Conservation (phyloP, 2,113 vertebrate species). For the Perca fluviatilis region DNA sequence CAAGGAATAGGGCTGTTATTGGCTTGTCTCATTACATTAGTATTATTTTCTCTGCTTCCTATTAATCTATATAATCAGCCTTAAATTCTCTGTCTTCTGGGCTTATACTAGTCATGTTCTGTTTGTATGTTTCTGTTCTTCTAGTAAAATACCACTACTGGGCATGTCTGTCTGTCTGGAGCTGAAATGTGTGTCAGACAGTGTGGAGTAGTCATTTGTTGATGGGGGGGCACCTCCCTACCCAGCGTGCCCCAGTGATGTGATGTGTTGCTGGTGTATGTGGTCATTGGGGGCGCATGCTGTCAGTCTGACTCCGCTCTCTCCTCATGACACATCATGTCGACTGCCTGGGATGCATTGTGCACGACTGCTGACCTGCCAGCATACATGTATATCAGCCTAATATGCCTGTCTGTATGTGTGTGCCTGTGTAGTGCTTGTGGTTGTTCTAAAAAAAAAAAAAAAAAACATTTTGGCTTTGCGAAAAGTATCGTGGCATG, state of each 20-base stretch:
- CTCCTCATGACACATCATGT: constrained; percentile 43
- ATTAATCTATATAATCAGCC: neutral
- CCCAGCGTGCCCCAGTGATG: constrained; percentile 15
- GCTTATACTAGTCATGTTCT: constrained; percentile 12
- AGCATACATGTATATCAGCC: neutral
- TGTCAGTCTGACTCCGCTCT: constrained; percentile 58
- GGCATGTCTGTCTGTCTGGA: constrained; percentile 46
- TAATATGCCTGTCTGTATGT: neutral
- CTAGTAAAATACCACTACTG: constrained; percentile 25
- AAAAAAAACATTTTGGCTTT: neutral
- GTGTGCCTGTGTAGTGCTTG: neutral
- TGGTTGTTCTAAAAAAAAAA: neutral
- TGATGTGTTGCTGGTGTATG: constrained; percentile 17
- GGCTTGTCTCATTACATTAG: constrained; percentile 15
- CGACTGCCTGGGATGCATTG: constrained; percentile 36
- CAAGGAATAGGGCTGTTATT: neutral
- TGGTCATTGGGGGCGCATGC: constrained; percentile 24
- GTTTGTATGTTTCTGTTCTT: neutral
- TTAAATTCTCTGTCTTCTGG: constrained; percentile 13
- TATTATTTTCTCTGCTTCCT: neutral
- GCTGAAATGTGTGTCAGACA: constrained; percentile 54
- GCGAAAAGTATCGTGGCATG: neutral
- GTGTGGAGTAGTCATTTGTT: constrained; percentile 34
- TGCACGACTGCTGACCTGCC: constrained; percentile 32
- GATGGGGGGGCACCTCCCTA: constrained; percentile 6